Evolutionary conservation across 1,140 invertebrate species (phyloP).

Genomic region (Drosophila yakuba): DNA sequence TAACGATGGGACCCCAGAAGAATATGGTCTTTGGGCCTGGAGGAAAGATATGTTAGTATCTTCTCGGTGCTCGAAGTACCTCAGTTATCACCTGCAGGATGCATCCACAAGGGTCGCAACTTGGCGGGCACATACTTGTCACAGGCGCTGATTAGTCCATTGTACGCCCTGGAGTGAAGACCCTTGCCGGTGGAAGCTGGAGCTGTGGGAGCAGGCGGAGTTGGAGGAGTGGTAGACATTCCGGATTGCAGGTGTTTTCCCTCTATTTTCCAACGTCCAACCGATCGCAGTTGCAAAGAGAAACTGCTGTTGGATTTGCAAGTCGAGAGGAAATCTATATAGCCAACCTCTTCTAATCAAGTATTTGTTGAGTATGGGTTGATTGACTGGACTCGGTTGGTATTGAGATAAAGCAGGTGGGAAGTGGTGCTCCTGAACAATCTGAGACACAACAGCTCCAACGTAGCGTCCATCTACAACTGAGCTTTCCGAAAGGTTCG

Average conservation of each 20-base stretch:
- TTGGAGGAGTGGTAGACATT: conserved; percentile 17
- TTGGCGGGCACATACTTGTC: conserved; percentile 45
- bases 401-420: conserved; percentile 15
- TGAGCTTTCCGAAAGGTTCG: conserved; percentile 28
- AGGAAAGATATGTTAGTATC: too few species aligned
- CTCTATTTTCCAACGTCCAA: conserved; percentile 10
- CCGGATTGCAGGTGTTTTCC: not conserved
- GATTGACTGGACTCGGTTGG: conserved; percentile 5
- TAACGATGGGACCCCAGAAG: conserved; percentile 45
- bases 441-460: conserved; percentile 22
- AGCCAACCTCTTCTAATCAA: conserved; percentile 11
- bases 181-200: conserved; percentile 11
- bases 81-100: conserved; percentile 31
- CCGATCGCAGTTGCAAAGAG: not conserved
- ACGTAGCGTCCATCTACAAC: conserved; percentile 31
- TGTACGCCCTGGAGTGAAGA: conserved; percentile 33
- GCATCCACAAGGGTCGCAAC: conserved; percentile 45
- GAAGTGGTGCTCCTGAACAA: not conserved
- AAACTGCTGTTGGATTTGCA: conserved; percentile 9
- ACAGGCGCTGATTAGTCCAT: conserved; percentile 17
- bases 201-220: not conserved
- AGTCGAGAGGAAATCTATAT: conserved; percentile 14
- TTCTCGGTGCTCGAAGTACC: too few species aligned
- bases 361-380: not conserved
- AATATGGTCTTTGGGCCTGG: conserved; percentile 47